These are phyloP conservation scores for Aleiodes testaceus DNA, from an alignment of 2,888 invertebrate genomes.

Conservation along the genomic window DNA sequence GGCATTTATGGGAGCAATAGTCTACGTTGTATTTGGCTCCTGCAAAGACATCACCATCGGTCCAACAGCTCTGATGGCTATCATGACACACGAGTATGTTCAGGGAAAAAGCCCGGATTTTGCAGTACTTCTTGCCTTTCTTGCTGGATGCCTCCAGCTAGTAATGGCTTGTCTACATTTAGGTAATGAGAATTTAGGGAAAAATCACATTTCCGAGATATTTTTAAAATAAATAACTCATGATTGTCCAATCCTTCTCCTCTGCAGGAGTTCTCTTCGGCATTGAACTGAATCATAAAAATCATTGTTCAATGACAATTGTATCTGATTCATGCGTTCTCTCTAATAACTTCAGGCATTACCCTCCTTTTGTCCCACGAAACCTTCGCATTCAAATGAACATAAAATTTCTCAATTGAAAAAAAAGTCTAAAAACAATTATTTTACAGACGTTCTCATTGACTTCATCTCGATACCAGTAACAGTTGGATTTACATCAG, in stretches of 20 bases:
- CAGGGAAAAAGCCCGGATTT: constrained; percentile 83
- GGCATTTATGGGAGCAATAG: constrained; percentile 93
- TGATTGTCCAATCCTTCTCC: too few species aligned
- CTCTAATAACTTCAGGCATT: too few species aligned
- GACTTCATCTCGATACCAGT: constrained; percentile 94
- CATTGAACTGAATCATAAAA: too few species aligned
- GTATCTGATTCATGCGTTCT: too few species aligned
- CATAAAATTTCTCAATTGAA: neutral
- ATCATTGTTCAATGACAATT: too few species aligned
- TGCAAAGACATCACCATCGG: constrained; percentile 91
- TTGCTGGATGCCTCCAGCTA: constrained; percentile 87
- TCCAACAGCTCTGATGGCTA: constrained; percentile 94
- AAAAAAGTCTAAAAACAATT: neutral
- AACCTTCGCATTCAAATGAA: too few species aligned
- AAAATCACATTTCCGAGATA: too few species aligned
- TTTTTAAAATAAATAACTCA: too few species aligned
- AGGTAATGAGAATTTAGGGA: constrained; percentile 75
- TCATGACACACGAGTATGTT: constrained; percentile 90
- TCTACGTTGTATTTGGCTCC: constrained; percentile 92
- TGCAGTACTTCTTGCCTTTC: constrained; percentile 87
- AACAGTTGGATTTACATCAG: constrained; percentile 92
- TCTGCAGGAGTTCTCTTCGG: too few species aligned
- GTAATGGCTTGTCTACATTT: constrained; percentile 87
- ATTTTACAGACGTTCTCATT: constrained; percentile 84
- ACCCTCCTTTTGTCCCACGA: neutral